A percentile compares a stretch with the other conserved stretches of the same genome.
Conservation (phyloP, 1,140 invertebrate species). For the Tribolium castaneum region DNA sequence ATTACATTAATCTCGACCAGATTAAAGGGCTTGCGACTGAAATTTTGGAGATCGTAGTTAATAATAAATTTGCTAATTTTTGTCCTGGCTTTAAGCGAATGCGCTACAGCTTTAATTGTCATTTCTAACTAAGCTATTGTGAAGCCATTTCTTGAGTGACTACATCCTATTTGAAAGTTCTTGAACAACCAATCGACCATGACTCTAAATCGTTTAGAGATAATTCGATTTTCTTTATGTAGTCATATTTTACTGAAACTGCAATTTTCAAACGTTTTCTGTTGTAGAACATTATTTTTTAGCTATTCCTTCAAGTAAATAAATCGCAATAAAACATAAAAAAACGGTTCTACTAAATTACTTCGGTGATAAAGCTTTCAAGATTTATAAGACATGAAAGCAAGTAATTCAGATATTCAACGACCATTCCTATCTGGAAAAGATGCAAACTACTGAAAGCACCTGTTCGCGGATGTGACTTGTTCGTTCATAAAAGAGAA, state of each 20-base stretch:
- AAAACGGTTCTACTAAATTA: not conserved
- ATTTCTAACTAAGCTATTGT: no score
- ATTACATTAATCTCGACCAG: conserved; percentile 15
- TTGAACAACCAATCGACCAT: not conserved
- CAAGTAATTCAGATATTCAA: not conserved
- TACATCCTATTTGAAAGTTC: no score
- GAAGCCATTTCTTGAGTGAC: no score
- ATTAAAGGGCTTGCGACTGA: not conserved
- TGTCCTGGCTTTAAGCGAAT: not conserved
- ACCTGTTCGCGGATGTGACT: not conserved
- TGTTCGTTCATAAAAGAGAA: not conserved
- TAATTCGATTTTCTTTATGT: not conserved
- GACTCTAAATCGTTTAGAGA: not conserved
- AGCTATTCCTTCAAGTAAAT: not conserved
- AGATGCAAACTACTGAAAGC: not conserved
- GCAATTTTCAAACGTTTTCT: not conserved
- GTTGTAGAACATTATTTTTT: not conserved
- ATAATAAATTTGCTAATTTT: not conserved
- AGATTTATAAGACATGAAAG: not conserved
- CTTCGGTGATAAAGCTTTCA: not conserved
- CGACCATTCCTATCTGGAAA: not conserved
- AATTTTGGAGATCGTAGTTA: not conserved
- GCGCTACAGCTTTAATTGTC: no score
- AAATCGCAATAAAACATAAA: not conserved
- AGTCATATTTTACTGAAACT: not conserved